Conservation (phyloP, 92 coral and sea anemone genomes). For the Siderastrea siderea region DNA sequence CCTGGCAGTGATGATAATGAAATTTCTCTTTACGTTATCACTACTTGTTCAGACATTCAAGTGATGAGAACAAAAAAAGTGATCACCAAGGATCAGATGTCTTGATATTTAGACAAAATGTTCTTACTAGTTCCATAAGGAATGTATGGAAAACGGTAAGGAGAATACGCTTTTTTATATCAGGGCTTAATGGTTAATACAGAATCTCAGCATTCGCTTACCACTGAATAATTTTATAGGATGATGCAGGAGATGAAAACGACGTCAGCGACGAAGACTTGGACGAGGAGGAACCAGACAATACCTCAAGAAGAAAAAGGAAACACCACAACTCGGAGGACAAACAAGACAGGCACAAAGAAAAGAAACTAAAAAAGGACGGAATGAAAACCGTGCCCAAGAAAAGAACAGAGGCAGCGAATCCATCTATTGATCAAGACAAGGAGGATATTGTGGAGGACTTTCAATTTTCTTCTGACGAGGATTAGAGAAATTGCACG, state of each 20-base stretch:
- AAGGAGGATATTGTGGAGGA: conserved; percentile 91
- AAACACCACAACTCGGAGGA: conserved; percentile 28
- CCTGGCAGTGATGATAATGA: too few species aligned
- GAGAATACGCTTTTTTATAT: too few species aligned
- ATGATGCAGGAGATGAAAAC: conserved; percentile 31
- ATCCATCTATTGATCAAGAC: conserved; percentile 23
- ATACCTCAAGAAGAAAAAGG: conserved; percentile 56
- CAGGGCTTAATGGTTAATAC: too few species aligned
- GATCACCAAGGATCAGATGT: too few species aligned
- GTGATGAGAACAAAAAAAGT: too few species aligned
- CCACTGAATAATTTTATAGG: neutral
- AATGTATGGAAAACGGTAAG: too few species aligned
- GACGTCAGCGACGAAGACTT: conserved; percentile 30
- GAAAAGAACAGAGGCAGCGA: neutral
- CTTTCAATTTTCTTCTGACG: conserved; percentile 90
- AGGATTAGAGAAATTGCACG: conserved; percentile 51
- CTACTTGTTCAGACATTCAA: too few species aligned
- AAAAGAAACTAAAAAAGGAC: conserved; percentile 48
- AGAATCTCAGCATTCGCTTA: too few species aligned
- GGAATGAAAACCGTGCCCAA: conserved; percentile 19
- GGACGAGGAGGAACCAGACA: conserved; percentile 62
- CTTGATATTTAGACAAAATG: too few species aligned
- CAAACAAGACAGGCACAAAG: conserved; percentile 50
- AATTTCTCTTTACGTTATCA: too few species aligned
- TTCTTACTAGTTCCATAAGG: too few species aligned